phyloP scores from a whole-genome alignment of 2,888 invertebrate genomes.

The Xylota sylvarum region DNA sequence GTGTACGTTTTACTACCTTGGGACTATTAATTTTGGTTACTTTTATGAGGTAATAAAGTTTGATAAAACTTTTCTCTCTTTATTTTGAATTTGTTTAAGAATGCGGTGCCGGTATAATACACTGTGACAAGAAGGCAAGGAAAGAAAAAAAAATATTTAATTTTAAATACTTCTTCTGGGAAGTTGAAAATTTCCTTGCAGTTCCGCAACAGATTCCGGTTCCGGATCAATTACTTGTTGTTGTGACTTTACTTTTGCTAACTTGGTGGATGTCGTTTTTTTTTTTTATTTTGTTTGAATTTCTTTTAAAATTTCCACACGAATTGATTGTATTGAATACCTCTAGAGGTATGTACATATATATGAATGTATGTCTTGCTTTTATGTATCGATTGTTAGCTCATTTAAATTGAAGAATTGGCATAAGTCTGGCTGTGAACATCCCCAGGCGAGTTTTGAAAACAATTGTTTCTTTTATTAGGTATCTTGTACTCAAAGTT shows the following conservation, averaged over 20 bases:
- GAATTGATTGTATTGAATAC: neutral
- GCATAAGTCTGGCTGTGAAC: neutral
- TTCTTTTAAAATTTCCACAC: slow-evolving; percentile 1
- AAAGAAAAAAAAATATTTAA: neutral
- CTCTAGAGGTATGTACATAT: neutral
- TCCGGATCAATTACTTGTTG: slow-evolving; percentile 33
- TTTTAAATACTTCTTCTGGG: slow-evolving; percentile 32
- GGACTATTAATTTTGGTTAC: slow-evolving; percentile 75
- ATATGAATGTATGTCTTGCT: too few relatives aligned
- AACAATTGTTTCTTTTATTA: neutral
- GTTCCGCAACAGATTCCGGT: slow-evolving; percentile 29
- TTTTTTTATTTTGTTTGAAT: neutral
- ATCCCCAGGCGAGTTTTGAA: neutral
- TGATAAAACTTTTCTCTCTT: slow-evolving; percentile 42
- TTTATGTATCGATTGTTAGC: neutral
- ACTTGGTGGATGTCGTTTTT: neutral
- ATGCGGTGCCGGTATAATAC: slow-evolving; percentile 1
- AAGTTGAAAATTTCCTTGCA: slow-evolving; percentile 33
- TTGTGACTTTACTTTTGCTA: neutral
- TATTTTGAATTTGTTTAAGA: slow-evolving; percentile 43
- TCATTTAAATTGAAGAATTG: neutral
- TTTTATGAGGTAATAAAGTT: slow-evolving; percentile 70
- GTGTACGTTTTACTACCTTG: slow-evolving; percentile 66
- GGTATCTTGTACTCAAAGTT: neutral
- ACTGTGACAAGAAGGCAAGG: neutral